Base-by-base conservation (phyloP, 2,888 invertebrate genomes). In the Torymus tubicola region DNA sequence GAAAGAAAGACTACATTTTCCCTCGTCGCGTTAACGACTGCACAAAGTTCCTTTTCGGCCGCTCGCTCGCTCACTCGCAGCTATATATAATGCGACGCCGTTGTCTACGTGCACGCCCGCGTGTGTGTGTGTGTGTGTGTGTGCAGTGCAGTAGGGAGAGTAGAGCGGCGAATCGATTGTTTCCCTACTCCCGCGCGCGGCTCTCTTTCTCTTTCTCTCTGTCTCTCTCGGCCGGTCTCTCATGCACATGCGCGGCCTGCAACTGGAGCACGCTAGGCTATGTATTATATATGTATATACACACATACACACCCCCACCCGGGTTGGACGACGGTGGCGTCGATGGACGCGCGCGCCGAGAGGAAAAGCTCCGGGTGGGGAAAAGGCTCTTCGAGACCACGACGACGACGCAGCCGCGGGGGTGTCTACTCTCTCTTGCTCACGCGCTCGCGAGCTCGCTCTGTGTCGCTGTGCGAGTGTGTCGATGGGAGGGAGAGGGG, bases 171-270 rank as follows among this genome's bases (percentile, higher is more conserved):
- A 53, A 72, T 61, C 72, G 74, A 74, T 72, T 72, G 61, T 55
- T n/a, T 53, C 71, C 71, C 71, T 60, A 60, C 60, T 61, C 61
- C 50, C 52, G 21, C 10, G 42, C n/a, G 58, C 68, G 21, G 21
- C 21, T 21, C 21, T 21, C 2, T 21, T 2, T 1, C 21, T 21
- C 21, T 21, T n/a, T n/a, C n/a, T n/a, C n/a, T n/a, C n/a, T n/a
- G n/a, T 21, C 21, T 1, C 21, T 21, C 21, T 21, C 21, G 8
- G 42, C 42, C 8, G 1, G 42, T 8, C 42, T 42, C 42, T 42
- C 42, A 42, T 63, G 69, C 76, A 57, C 69, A 63, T 69, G 76
- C 69, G 76, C 42, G 42, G 42, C 63, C 18, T n/a, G 63, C 76
- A 70, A 70, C 63, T 77, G 69, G 69, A 77, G 57, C 69, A 57